Conservation (phyloP, 1,140 invertebrate species). For the Zaprionus ornatus region DNA sequence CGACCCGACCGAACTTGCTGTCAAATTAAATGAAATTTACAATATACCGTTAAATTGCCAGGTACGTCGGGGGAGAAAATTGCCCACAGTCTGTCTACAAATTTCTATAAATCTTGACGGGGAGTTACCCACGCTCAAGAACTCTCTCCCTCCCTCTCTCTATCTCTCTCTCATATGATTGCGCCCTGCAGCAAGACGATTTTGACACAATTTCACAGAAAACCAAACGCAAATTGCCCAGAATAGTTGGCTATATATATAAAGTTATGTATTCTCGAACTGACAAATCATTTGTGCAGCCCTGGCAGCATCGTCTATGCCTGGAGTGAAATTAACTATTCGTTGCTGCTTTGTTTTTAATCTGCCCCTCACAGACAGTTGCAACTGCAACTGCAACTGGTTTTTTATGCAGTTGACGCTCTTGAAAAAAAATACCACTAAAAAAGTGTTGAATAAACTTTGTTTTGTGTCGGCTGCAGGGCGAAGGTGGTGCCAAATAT, state of each 20-base stretch:
- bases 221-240: not conserved
- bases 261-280: constrained; percentile 61
- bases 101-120: constrained; percentile 36
- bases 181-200: constrained; percentile 50
- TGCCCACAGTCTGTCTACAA: constrained; percentile 51
- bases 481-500: constrained; percentile 48
- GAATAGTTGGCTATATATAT: constrained; percentile 35
- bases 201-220: constrained; percentile 76
- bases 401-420: constrained; percentile 67
- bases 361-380: constrained; percentile 49
- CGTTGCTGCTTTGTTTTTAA: constrained; percentile 42
- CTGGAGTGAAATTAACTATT: constrained; percentile 58
- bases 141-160: constrained; percentile 6
- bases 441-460: constrained; percentile 71
- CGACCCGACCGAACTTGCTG: constrained; percentile 45
- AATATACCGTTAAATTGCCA: constrained; percentile 80
- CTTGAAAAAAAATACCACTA: constrained; percentile 14
- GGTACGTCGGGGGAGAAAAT: constrained; percentile 64
- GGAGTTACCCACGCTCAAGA: constrained; percentile 30
- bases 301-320: constrained; percentile 26
- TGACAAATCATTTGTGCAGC: constrained; percentile 52
- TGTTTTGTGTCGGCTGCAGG: constrained; percentile 35
- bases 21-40: constrained; percentile 81
- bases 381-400: constrained; percentile 46
- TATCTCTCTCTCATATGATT: not conserved